Base-by-base conservation (phyloP, 2,888 invertebrate genomes). In the Drosophila emarginata region DNA sequence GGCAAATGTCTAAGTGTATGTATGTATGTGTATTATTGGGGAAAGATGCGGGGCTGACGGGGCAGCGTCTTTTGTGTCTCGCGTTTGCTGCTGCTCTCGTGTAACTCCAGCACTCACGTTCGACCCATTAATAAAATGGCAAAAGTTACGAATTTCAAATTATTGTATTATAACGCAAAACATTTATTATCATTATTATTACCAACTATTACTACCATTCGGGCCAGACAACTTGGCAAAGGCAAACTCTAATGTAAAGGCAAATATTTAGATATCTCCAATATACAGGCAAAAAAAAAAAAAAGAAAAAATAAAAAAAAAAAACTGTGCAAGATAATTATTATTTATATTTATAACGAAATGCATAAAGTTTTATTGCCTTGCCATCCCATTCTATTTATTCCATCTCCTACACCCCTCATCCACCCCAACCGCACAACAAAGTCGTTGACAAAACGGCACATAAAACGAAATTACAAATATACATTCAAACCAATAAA, bases 301-400 rank as follows among this genome's bases (percentile, higher is more conserved):
- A 32, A 9, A 32, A 9, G 9, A 9, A 32, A 21, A 9, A 11
- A 7, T 9, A 11, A 32, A 32, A 9, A 32, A 32, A 32, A 32
- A 69, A 7, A 36, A 36, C 15, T 52, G 63, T 60, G 54, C 3
- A 64, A 72, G 87, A 88, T 88, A 88, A 84, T 88, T 84, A 86
- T 88, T 88, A 84, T 84, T 84, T 88, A 88, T 84, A 88, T 84
- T 86, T 84, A 84, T 87, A 83, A 83, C 87, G 73, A 83, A 88
- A 88, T 83, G 88, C 83, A 83, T 88, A 88, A 88, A 88, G 74
- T 84, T 88, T 83, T 87, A 83, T 88, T 84, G 74, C 39, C 63
- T 56, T 56, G 45, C 45, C 63, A 53, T 62, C 60, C 59, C 62
- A 40, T 37, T 18, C 26, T 7, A 4, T n/a, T 9, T 58, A 5